These are phyloP conservation scores for Lacanobia wlatinum DNA, from an alignment of 2,888 invertebrate species.

Conservation along the genomic window DNA sequence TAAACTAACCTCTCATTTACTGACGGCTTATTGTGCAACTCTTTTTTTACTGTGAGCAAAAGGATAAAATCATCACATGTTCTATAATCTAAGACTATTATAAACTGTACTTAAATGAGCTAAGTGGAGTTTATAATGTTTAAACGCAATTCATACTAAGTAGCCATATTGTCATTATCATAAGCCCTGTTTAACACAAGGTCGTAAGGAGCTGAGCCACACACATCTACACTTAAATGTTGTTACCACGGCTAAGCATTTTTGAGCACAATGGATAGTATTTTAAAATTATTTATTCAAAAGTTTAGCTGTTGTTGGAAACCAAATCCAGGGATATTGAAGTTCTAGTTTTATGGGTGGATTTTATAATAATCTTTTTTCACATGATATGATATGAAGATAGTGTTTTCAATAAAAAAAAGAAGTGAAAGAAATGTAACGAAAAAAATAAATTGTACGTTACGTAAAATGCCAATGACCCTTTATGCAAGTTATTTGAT, in stretches of 20 bases:
- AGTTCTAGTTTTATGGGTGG: no score
- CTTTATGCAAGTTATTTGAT: no score
- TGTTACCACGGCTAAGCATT: conserved; percentile 21
- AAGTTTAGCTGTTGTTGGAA: neutral
- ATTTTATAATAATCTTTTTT: no score
- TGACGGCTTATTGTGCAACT: no score
- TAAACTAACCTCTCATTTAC: neutral
- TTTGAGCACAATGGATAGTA: conserved; percentile 17
- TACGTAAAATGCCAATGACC: no score
- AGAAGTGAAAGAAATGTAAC: no score
- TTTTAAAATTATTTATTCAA: neutral
- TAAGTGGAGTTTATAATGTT: no score
- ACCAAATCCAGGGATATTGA: neutral
- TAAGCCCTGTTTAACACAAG: conserved; percentile 31
- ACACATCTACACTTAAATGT: conserved; percentile 18
- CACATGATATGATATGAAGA: no score
- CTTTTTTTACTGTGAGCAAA: neutral
- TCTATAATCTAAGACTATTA: neutral
- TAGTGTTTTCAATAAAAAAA: no score
- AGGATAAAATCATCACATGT: neutral
- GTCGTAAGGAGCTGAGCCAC: conserved; percentile 1
- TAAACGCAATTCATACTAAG: conserved; percentile 20
- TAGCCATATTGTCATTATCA: conserved; percentile 23
- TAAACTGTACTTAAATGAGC: neutral
- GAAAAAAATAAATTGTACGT: no score